Evolutionary conservation across 64 coral and sea anemone genomes (phyloP), one percentile per base, ranked within the genome.

Genomic region (Porites lutea): DNA sequence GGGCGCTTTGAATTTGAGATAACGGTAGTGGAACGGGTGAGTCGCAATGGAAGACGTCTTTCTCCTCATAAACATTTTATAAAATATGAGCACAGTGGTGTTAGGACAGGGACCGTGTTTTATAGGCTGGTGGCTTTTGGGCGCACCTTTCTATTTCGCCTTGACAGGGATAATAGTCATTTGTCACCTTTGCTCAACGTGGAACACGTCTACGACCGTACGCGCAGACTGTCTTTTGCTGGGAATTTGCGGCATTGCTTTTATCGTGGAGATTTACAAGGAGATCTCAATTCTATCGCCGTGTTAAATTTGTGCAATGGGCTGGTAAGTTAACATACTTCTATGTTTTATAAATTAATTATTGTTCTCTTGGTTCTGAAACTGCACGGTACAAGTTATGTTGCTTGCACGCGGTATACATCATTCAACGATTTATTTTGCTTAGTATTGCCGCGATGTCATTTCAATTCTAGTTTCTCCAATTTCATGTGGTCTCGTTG

Each of bases 251-350:
- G 52, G 20, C 87, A 95, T 23, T 98, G 93, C 65, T 88, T 93
- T 50, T 95, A 93, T 63, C 43, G 87, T 74, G 96, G 93, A 13
- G 59, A 81, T 48, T 66, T 98, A 18, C 74, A 77, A 49, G 89
- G 82, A 47, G 96, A 98, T 72, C 76, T 79, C 60, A 87, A 87
- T 75, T 98, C 96, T 53, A 93, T 83, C 71, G 96, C 88, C 67
- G 78, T 98, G 71, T 95, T 98, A 86, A 95, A 87, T 79, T 71
- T 98, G 45, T 98, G 96, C 88, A 83, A 90, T 15, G 96, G 96
- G 19, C 77, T 95, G 90, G 96, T 98, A 53, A 98, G 96, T 98
- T 4, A 20, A 45, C 5, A 57, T 69, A 0, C 37, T 79, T 62
- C n/a, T n/a, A 23, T 57, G 4, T 14, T 13, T 90, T 37, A 37